A percentile compares a stretch with the other conserved stretches of the same genome.
Conservation (phyloP, 1,140 invertebrate species). For the Globodera rostochiensis region DNA sequence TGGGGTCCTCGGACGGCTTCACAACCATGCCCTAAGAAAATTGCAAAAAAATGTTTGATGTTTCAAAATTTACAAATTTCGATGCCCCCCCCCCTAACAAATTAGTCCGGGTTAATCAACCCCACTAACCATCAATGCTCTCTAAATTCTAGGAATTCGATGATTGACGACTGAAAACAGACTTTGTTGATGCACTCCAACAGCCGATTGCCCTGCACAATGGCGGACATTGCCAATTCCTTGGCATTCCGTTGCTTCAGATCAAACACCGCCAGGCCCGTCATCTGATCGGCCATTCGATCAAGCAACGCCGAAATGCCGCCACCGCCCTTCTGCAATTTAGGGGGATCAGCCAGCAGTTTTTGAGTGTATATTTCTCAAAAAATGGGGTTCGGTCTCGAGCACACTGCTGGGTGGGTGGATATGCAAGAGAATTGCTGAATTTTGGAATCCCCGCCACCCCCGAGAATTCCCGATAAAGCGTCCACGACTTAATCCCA, state of each 20-base stretch:
- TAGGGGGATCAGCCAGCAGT: too few relatives aligned
- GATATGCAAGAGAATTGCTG: too few relatives aligned
- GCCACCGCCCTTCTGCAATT: slow-evolving; percentile 2
- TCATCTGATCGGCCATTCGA: slow-evolving; percentile 55
- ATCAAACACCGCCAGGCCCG: slow-evolving; percentile 57
- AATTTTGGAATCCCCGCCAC: too few relatives aligned
- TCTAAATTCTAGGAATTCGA: too few relatives aligned
- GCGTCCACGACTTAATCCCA: too few relatives aligned
- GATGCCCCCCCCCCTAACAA: neutral
- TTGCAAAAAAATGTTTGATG: neutral
- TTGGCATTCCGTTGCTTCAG: slow-evolving; percentile 59
- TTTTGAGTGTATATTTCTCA: too few relatives aligned
- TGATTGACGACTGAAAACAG: slow-evolving; percentile 9
- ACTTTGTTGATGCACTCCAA: slow-evolving; percentile 57
- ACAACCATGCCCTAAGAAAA: neutral
- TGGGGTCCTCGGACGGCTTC: slow-evolving; percentile 7
- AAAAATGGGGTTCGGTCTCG: too few relatives aligned
- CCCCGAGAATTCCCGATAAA: too few relatives aligned
- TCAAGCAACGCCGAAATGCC: slow-evolving; percentile 43
- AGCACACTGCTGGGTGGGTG: too few relatives aligned
- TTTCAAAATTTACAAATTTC: slow-evolving; percentile 27
- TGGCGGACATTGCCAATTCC: slow-evolving; percentile 64
- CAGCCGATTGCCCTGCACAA: slow-evolving; percentile 63
- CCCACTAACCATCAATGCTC: too few relatives aligned
- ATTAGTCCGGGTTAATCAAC: too few relatives aligned